Base-by-base conservation (phyloP, 2,113 vertebrate genomes). In the Neogale vison region DNA sequence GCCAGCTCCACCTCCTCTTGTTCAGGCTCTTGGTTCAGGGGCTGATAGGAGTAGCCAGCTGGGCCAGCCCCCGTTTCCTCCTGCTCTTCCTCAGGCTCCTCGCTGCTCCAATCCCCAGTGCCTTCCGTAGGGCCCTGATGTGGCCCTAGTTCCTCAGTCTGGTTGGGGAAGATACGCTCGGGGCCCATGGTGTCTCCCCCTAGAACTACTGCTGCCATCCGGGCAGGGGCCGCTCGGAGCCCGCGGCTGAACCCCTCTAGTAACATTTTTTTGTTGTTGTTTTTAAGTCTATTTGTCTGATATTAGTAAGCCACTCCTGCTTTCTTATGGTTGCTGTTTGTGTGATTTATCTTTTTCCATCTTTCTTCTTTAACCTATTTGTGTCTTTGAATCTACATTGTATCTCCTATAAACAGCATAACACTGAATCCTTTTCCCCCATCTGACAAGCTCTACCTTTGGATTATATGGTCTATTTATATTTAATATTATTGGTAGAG, bases 21-120 rank as follows among this genome's bases (percentile, higher is more conserved):
- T 29, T 99, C 99, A 1, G 99, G 99, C 34, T 99, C 99, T 98
- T 99, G 99, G 98, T 99, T 99, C 90, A 99, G 98, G 31, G 99
- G 99, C 93, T 99, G 99, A 95, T 99, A 99, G 71, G 99, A 99
- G 91, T 99, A 99, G 0, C 98, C 98, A 23, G 96, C 96, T 8
- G 97, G 98, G 23, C 79, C 97, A 21, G 86, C 59, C 74, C 98
- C 99, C 0, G 96, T 96, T 0, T 98, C 98, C 95, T 90, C 98
- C 97, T 52, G 98, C 21, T 98, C 98, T 14, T 99, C 98, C 42
- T 99, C 99, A 0, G 98, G 98, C 10, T 98, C 98, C 86, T 99
- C 99, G 12, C 98, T 97, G 90, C 99, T 99, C 98, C 99, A 98
- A 7, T 99, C 98, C 15, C 98, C 97, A n/a, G 98, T 97, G 95